Evolutionary conservation across 2,797 vertebrate species (phyloP).

Genomic region (Acropternis orthonyx): DNA sequence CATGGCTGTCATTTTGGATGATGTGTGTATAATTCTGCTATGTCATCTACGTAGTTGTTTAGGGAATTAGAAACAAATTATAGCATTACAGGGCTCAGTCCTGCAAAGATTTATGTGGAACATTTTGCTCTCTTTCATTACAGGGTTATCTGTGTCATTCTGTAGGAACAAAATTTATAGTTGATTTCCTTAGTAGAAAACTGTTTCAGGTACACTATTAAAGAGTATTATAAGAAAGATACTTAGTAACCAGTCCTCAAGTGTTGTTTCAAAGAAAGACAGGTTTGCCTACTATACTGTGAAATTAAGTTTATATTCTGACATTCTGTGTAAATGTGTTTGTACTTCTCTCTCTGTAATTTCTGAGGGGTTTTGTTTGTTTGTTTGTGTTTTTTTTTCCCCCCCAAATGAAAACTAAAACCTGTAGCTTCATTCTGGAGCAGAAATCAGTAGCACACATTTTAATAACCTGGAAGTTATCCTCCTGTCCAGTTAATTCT

Average conservation of each 20-base stretch:
- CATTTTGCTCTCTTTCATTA: background rate
- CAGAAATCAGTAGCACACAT: background rate
- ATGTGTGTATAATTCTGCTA: background rate
- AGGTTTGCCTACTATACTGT: background rate
- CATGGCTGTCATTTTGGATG: background rate
- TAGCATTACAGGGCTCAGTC: background rate
- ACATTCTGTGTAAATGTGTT: background rate
- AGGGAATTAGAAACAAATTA: slow-evolving; percentile 11
- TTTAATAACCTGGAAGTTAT: background rate
- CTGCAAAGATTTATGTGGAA: background rate
- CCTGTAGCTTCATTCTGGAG: background rate
- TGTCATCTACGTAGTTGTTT: background rate
- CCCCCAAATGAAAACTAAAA: background rate
- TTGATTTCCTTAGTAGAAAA: background rate
- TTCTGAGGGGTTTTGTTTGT: no score
- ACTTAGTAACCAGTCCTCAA: background rate
- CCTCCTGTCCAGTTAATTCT: background rate
- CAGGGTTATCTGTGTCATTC: background rate
- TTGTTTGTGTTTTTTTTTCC: background rate
- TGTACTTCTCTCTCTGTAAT: fast-evolving
- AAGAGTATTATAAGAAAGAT: background rate
- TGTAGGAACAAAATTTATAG: background rate
- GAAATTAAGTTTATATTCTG: background rate
- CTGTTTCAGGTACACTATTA: background rate
- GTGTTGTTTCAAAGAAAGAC: background rate